Conservation (phyloP, 1,140 invertebrate species). For the Idris sp. region DNA sequence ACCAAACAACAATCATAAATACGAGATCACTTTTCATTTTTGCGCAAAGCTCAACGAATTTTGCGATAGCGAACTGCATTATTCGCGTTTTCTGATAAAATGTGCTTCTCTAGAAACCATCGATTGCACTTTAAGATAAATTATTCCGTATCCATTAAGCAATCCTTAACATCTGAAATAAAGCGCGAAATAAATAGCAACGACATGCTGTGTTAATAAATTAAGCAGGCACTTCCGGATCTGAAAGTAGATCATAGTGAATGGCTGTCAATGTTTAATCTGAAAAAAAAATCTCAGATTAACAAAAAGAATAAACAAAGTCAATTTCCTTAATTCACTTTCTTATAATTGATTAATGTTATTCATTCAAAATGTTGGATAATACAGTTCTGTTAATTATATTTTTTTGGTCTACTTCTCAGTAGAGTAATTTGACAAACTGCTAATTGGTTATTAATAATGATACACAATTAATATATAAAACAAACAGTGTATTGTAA, state of each 20-base stretch:
- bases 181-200: constrained; percentile 31
- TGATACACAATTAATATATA: too few species aligned
- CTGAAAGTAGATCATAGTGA: constrained; percentile 15
- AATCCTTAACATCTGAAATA: constrained; percentile 28
- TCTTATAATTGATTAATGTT: too few species aligned
- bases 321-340: too few species aligned
- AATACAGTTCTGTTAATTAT: too few species aligned
- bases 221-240: constrained; percentile 14
- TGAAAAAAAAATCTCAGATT: too few species aligned
- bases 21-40: constrained; percentile 43
- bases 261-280: constrained; percentile 13
- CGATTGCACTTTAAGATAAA: constrained; percentile 41
- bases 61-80: constrained; percentile 22
- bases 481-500: too few species aligned
- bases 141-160: constrained; percentile 47
- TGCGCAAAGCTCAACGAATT: constrained; percentile 21
- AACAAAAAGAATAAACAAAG: too few species aligned
- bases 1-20: constrained; percentile 47
- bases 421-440: too few species aligned
- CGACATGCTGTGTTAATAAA: constrained; percentile 26
- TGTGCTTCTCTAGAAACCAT: constrained; percentile 23
- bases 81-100: constrained; percentile 37
- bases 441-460: too few species aligned
- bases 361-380: too few species aligned
- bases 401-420: too few species aligned